These are phyloP conservation scores for Troides aeacus DNA, from an alignment of 2,888 invertebrate genomes.

Conservation along the genomic window DNA sequence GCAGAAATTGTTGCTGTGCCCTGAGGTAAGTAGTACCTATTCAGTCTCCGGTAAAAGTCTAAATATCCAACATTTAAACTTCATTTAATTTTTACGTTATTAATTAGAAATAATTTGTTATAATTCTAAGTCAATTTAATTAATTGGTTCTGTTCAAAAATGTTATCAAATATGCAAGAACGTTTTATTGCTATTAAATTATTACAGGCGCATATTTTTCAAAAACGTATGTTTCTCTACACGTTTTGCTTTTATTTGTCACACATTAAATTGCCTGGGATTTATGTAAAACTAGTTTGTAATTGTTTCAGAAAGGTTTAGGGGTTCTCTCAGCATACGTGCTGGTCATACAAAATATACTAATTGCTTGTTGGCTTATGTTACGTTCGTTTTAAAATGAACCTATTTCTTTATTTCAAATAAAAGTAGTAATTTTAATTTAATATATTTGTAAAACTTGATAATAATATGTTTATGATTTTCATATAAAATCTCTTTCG, in stretches of 20 bases:
- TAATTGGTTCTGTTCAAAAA: no score
- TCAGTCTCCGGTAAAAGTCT: no score
- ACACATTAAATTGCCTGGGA: conserved; percentile 16
- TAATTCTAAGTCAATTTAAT: no score
- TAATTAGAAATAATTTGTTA: no score
- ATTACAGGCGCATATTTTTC: conserved; percentile 9
- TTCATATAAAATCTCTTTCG: no score
- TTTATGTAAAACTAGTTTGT: conserved; percentile 28
- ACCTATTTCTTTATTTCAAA: conserved; percentile 14
- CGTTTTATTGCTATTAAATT: conserved; percentile 9
- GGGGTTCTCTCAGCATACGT: conserved; percentile 23
- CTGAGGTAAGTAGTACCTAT: no score
- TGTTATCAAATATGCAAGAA: no score
- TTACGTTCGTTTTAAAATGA: conserved; percentile 17
- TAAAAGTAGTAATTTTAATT: not conserved
- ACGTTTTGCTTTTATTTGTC: conserved; percentile 14
- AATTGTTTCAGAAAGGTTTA: conserved; percentile 27
- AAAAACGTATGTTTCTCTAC: not conserved
- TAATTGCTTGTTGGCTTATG: conserved; percentile 25
- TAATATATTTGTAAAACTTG: no score
- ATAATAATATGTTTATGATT: no score
- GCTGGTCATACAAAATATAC: conserved; percentile 24
- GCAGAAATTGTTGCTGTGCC: no score
- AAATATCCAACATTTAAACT: no score
- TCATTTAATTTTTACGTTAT: no score